A percentile compares a stretch with the other conserved stretches of the same genome.
Evolutionary conservation across 2,888 invertebrate species (phyloP).

Genomic region (Brachyptera risi): DNA sequence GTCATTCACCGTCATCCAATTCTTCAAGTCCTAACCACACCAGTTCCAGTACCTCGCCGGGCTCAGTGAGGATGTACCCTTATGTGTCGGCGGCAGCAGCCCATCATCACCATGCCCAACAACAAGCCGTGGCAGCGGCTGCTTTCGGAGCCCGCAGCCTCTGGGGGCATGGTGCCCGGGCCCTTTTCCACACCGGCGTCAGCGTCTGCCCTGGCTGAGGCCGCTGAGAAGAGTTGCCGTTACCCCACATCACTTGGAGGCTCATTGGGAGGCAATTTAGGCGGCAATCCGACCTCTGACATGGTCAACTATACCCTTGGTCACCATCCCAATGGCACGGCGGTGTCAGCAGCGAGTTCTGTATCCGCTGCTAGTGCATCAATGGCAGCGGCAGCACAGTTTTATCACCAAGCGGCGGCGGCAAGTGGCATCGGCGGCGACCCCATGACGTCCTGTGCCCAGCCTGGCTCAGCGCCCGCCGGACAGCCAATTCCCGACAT

Average conservation of each 20-base stretch:
- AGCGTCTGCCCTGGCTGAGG: slow-evolving; percentile 52
- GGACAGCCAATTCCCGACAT: slow-evolving; percentile 88
- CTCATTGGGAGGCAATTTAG: slow-evolving; percentile 38
- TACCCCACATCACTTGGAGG: slow-evolving; percentile 58
- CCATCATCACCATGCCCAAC: slow-evolving; percentile 61
- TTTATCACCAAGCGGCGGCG: slow-evolving; percentile 77
- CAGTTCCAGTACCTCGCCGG: slow-evolving; percentile 34
- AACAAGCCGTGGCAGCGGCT: slow-evolving; percentile 58
- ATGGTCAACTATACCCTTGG: slow-evolving; percentile 80
- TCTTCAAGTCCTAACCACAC: slow-evolving; percentile 42
- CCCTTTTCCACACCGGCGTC: slow-evolving; percentile 49
- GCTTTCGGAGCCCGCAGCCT: slow-evolving; percentile 56
- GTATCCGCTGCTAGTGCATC: slow-evolving; percentile 69
- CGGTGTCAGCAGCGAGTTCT: slow-evolving; percentile 57
- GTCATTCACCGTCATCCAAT: slow-evolving; percentile 21
- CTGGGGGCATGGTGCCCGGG: slow-evolving; percentile 57
- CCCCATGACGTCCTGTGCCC: slow-evolving; percentile 75
- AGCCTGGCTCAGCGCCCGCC: slow-evolving; percentile 62
- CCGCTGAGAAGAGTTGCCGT: slow-evolving; percentile 76
- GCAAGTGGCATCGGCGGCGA: slow-evolving; percentile 66
- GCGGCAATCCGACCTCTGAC: slow-evolving; percentile 57
- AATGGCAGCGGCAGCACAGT: slow-evolving; percentile 73
- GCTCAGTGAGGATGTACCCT: slow-evolving; percentile 73
- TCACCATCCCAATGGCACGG: slow-evolving; percentile 48
- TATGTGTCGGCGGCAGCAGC: slow-evolving; percentile 74